Base-by-base conservation (phyloP, 2,113 vertebrate genomes). In the Garra rufa region DNA sequence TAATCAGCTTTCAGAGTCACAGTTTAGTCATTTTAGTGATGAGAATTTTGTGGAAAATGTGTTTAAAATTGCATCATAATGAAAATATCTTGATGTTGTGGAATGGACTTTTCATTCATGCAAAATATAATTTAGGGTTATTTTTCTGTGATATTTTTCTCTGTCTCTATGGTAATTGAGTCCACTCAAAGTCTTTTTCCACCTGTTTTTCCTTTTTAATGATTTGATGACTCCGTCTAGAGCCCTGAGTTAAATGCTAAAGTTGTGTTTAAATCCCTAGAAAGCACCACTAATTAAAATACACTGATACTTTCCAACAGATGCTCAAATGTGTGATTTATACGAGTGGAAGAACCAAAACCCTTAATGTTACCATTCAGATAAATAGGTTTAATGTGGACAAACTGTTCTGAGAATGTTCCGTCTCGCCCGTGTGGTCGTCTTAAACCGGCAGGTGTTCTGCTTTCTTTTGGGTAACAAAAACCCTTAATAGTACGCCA, bases 391-490 rank as follows among this genome's bases (percentile, higher is more conserved):
- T 79, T 63, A 63, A 79, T 63, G 10, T 63, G 70, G 21, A 57
- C 28, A 24, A n/a, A 57, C 34, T 48, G 28, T 43, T 63, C 13
- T 1, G 11, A 17, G 61, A 67, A 61, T 74, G 70, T 63, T 52
- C 28, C 9, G 8, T 48, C 59, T n/a, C 21, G 6, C 48, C 71
- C 24, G 26, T 76, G 50, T 55, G 59, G 84, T 81, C 79, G 63
- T 76, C 61, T 73, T 83, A 69, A 84, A 77, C 59, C 75, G 52
- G 75, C 75, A 78, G 83, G 83, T 84, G 83, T 78, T 78, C 75
- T 69, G 63, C 65, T 76, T 52, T 76, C 50, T 84, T 70, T 55
- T 78, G 75, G 75, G 83, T 57, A 83, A 76, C 41, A 61, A 26
- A 76, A 76, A 83, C 48, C 61, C 46, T 76, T 59, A 76, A 50